Conservation (phyloP, 2,797 vertebrate species). For the Sebastes diaconus region DNA sequence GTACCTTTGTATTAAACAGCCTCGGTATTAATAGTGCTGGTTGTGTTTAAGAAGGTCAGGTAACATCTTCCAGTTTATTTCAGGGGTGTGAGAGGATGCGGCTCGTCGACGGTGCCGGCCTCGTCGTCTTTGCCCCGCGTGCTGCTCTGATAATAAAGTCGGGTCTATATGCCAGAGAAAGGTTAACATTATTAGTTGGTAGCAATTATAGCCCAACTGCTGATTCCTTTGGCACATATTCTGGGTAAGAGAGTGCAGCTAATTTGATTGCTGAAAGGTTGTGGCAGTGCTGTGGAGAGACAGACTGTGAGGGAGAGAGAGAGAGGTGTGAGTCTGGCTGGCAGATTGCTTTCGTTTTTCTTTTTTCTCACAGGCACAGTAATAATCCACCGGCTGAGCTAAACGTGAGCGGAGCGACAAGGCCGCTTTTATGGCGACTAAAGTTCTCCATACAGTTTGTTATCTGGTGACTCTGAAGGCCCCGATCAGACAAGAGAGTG, state of each 20-base stretch:
- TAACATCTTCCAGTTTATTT: not conserved
- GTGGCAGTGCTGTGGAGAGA: conserved; percentile 12
- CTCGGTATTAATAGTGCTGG: not conserved
- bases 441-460: no score
- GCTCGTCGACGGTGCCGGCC: conserved; percentile 8
- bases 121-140: not conserved
- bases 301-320: not conserved
- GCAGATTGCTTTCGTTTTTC: conserved; percentile 31
- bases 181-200: conserved; percentile 68
- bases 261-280: conserved; percentile 64
- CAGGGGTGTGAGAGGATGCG: not conserved
- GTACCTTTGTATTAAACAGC: not conserved
- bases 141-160: conserved; percentile 50
- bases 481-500: no score
- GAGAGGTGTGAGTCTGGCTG: conserved; percentile 47
- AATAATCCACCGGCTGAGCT: not conserved
- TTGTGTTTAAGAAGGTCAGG: not conserved
- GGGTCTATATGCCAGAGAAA: conserved; percentile 44
- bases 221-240: conserved; percentile 55
- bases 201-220: conserved; percentile 65
- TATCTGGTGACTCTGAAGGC: no score
- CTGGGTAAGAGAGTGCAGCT: conserved; percentile 40
- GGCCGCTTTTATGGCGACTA: not conserved
- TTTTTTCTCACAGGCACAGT: not conserved
- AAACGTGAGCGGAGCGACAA: not conserved